Evolutionary conservation across 2,113 vertebrate species (phyloP).

Genomic region (Atrichornis clamosus): DNA sequence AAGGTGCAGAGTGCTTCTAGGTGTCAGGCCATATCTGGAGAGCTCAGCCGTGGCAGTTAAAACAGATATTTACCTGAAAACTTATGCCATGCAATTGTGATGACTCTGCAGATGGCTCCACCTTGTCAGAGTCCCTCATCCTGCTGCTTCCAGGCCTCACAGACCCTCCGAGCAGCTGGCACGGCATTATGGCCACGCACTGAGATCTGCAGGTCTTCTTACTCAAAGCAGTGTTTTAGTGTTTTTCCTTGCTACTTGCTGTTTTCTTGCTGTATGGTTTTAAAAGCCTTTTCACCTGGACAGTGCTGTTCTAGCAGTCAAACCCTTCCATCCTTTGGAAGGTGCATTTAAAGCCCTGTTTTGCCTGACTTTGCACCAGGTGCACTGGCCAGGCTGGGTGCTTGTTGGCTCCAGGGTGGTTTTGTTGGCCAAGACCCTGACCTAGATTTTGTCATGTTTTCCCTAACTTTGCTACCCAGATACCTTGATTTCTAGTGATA

Average conservation of each 20-base stretch:
- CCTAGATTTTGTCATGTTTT: background rate
- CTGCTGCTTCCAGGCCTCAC: background rate
- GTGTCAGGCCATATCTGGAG: background rate
- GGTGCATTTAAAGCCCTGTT: background rate
- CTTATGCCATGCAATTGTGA: background rate
- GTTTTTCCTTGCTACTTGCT: background rate
- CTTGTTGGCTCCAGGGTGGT: background rate
- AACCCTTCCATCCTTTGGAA: background rate
- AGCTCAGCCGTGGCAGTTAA: background rate
- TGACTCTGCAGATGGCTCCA: background rate
- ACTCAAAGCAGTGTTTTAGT: background rate
- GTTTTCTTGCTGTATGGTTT: background rate
- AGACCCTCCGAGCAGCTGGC: background rate
- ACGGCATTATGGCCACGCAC: accelerated
- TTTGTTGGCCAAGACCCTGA: background rate
- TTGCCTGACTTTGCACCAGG: background rate
- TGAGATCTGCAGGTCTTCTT: background rate
- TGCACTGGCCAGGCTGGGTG: background rate
- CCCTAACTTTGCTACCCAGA: background rate
- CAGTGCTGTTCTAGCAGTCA: background rate
- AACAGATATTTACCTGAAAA: background rate
- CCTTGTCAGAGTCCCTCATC: background rate
- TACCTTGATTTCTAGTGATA: background rate
- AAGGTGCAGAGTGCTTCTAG: background rate
- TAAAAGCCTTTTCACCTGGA: background rate